phyloP scores from a whole-genome alignment of 2,113 vertebrate genomes.

The Upupa epops region DNA sequence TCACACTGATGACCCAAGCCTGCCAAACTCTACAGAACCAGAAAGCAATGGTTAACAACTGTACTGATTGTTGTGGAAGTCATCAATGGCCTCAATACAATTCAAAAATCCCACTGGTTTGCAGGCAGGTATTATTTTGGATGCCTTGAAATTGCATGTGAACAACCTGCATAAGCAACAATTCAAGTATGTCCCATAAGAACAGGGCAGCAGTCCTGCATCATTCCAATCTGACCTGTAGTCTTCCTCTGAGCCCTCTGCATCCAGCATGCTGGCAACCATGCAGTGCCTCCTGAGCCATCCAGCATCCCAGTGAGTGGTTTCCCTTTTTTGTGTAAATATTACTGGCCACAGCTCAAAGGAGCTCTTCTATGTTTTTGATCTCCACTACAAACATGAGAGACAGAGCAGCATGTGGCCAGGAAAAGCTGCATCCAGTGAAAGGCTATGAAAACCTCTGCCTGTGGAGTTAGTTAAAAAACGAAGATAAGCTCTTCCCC shows the following conservation, averaged over 20 bases:
- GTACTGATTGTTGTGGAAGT: not conserved
- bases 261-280: not conserved
- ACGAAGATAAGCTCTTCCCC: not conserved
- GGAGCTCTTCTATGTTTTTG: conserved; percentile 28
- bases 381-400: conserved; percentile 4
- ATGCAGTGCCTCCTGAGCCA: not conserved
- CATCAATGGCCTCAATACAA: not conserved
- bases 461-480: not conserved
- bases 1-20: not conserved
- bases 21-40: not conserved
- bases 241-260: not conserved
- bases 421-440: conserved; percentile 22
- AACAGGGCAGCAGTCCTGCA: not conserved
- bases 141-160: not conserved
- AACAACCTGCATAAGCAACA: not conserved
- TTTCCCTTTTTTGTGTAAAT: not conserved
- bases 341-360: conserved; percentile 41
- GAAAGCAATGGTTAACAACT: not conserved
- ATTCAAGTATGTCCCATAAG: not conserved
- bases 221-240: not conserved
- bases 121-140: not conserved
- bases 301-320: not conserved
- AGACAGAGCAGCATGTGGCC: conserved; percentile 16
- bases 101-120: not conserved
- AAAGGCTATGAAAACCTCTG: conserved; percentile 26